phyloP scores from a whole-genome alignment of 2,888 invertebrate species.

The Eupithecia subumbrata region DNA sequence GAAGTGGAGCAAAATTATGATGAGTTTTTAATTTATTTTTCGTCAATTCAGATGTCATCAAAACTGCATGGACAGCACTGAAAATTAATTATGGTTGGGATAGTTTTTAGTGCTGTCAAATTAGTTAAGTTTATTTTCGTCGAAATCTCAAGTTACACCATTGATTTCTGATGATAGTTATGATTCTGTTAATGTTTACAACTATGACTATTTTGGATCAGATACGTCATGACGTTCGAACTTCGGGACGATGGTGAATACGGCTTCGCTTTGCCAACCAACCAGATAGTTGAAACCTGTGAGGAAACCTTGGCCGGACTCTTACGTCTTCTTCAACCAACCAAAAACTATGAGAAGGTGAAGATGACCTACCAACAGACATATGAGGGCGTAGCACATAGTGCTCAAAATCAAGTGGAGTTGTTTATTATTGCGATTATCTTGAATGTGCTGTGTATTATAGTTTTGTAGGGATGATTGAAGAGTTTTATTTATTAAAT shows the following conservation, averaged over 20 bases:
- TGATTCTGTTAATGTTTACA: not conserved
- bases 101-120: too few relatives aligned
- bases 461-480: not conserved
- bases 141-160: too few relatives aligned
- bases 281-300: conserved; percentile 86
- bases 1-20: too few relatives aligned
- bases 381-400: not conserved
- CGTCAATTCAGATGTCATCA: too few relatives aligned
- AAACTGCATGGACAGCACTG: too few relatives aligned
- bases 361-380: not conserved
- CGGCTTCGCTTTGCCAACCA: conserved; percentile 87
- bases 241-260: conserved; percentile 84
- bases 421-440: not conserved
- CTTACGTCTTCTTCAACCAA: conserved; percentile 51
- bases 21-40: too few relatives aligned
- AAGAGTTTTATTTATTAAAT: not conserved
- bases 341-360: not conserved
- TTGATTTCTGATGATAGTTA: too few relatives aligned
- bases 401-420: not conserved
- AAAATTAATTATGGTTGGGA: too few relatives aligned
- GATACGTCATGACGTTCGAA: conserved; percentile 87
- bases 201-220: conserved; percentile 38
- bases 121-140: too few relatives aligned
- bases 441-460: not conserved
- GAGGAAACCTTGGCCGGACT: conserved; percentile 84